A percentile compares a stretch with the other conserved stretches of the same genome.
These are phyloP conservation scores for Pentamera pediparva DNA, from an alignment of 53 echinoderm and acorn worm genomes.

Conservation along the genomic window DNA sequence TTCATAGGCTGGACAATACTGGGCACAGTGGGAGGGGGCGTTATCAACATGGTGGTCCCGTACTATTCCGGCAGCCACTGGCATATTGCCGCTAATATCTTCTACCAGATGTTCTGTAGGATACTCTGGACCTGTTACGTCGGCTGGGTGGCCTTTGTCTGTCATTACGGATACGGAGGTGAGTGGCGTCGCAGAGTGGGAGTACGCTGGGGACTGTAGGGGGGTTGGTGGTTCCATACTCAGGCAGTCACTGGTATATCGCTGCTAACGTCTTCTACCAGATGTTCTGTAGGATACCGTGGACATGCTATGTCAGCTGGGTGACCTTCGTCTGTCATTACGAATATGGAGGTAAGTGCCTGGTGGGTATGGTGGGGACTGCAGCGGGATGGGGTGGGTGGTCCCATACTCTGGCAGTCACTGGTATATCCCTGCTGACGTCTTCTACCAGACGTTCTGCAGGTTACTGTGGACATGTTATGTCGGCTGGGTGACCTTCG, in stretches of 20 bases:
- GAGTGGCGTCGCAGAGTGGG: neutral
- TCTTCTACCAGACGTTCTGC: neutral
- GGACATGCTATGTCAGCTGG: conserved; percentile 57
- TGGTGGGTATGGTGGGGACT: neutral
- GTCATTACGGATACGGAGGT: conserved; percentile 75
- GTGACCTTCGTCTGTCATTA: conserved; percentile 64
- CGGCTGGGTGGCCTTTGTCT: conserved; percentile 64
- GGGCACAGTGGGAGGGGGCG: conserved; percentile 3
- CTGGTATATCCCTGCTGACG: neutral
- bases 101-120: neutral
- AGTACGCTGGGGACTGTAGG: neutral
- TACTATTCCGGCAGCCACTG: conserved; percentile 13
- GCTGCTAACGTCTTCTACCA: neutral
- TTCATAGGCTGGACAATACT: conserved; percentile 15
- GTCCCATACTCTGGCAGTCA: conserved; percentile 13
- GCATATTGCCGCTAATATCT: neutral
- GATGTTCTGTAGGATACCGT: conserved; percentile 14
- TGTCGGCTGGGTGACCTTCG: conserved; percentile 60
- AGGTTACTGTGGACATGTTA: conserved; percentile 45
- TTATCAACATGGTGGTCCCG: conserved; percentile 40
- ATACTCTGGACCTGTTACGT: conserved; percentile 52
- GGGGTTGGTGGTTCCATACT: conserved; percentile 28
- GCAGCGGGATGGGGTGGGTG: conserved; percentile 9
- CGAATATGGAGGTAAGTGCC: conserved; percentile 58
- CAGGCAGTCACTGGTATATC: neutral